Base-by-base conservation (phyloP, 1,140 invertebrate genomes). In the Dermatophagoides farinae region DNA sequence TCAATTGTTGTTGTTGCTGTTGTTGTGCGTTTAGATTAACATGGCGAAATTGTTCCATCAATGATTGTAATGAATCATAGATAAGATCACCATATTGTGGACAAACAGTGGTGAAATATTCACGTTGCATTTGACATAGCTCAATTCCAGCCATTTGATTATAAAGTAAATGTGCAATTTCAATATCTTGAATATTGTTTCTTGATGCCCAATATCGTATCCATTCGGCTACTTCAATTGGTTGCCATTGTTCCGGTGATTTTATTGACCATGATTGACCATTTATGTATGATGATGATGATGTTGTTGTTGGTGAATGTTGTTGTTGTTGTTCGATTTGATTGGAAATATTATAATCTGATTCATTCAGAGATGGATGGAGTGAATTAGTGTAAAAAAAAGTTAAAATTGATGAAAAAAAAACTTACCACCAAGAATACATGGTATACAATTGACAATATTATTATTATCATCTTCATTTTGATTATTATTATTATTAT, bases 121-220 rank as follows among this genome's bases (percentile, higher is more conserved):
- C 47, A 23, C 61, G 43, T 40, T 63, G 40, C 39, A 66, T 43
- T n/a, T 51, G 41, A 58, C 66, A 66, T 12, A 66, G 43, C 5
- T 60, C 62, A 46, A 60, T 62, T n/a, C 66, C 66, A 31, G 59
- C 57, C 64, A 65, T 63, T n/a, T 64, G 25, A 50, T 65, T 61
- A 12, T 53, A 40, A 40, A 66, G 60, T 20, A 58, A 57, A 11
- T 66, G 65, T 6, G 65, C 40, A 18, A 66, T 61, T 8, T 65
- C 51, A 0, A 65, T 39, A 37, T 66, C 66, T 6, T 64, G 50
- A 12, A 57, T 53, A 6, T 61, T 57, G 25, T 64, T 50, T 22
- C 55, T 49, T 5, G 10, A n/a, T n/a, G 66, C 65, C 66, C 66
- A 66, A 20, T 46, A 54, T 1, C 64, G 49, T n/a, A 66, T 60